Base-by-base conservation (phyloP, 2,888 invertebrate species). In the Tenthredo scrophulariae region DNA sequence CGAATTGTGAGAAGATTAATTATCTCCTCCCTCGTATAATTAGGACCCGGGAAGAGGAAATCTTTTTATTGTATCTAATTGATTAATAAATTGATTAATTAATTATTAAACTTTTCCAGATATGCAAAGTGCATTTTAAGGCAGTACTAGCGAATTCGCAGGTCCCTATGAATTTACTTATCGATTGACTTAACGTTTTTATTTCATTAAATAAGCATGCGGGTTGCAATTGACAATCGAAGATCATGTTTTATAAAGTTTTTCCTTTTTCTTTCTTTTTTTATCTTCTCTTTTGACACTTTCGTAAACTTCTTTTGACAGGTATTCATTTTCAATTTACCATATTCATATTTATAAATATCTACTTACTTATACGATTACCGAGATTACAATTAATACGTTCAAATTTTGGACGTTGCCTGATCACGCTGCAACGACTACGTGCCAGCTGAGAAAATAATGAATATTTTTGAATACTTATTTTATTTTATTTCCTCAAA, bases 81-180 rank as follows among this genome's bases (percentile, higher is more conserved):
- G 54, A 46, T 46, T 77, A 77, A 75, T 79, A 9, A 58, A 79
- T 54, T 33, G 2, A 26, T 22, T 80, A 33, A 54, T 62, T 80
- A 80, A 80, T 80, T 62, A 80, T 62, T 40, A 80, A 80, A 80
- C 80, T 62, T 58, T 80, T 80, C 80, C 80, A 83, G 83, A 83
- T 83, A 83, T 83, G 83, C 83, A 83, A 67, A 65, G 67, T 70
- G 83, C 83, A 83, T 83, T 83, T 83, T 83, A 83, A 83, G 83
- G 83, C 83, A 83, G 83, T 83, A 83, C 70, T 70, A 67, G 67
- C 67, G 65, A 83, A 46, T 83, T 67, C 83, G 83, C 83, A 83
- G 83, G 83, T 83, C 83, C 83, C 83, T 83, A 67, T 80, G 80
- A 80, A 83, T 50, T 83, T 83, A 83, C 83, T 65, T 65, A 83